A percentile compares a stretch with the other conserved stretches of the same genome.
phyloP scores from a whole-genome alignment of 2,797 vertebrate species.

The Serranus cabrilla region DNA sequence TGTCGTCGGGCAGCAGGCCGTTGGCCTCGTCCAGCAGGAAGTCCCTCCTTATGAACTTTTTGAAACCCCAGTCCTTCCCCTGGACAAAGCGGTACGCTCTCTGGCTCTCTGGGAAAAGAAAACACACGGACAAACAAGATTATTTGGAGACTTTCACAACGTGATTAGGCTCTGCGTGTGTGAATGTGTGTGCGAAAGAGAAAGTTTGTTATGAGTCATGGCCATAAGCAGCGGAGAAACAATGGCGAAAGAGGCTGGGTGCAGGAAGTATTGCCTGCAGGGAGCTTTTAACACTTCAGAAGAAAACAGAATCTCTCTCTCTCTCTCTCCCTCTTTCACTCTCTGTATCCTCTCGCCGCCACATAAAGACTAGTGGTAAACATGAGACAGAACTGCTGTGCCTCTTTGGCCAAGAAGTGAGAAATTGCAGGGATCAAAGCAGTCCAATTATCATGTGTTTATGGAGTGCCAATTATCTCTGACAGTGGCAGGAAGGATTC shows the following conservation, averaged over 20 bases:
- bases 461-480: conserved; percentile 84
- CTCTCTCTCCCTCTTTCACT: conserved; percentile 39
- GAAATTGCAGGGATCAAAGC: conserved; percentile 84
- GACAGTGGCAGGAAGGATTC: conserved; percentile 79
- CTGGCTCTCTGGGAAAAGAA: conserved; percentile 87
- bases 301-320: conserved; percentile 65
- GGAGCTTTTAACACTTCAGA: conserved; percentile 83
- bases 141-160: conserved; percentile 53
- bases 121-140: conserved; percentile 52
- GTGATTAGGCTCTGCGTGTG: conserved; percentile 62
- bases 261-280: conserved; percentile 77
- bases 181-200: conserved; percentile 47
- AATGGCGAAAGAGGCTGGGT: conserved; percentile 74
- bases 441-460: conserved; percentile 85
- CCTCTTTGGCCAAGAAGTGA: conserved; percentile 78
- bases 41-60: conserved; percentile 94
- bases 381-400: conserved; percentile 73
- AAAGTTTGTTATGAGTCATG: conserved; percentile 76
- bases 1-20: conserved; percentile 92
- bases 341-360: conserved; percentile 61
- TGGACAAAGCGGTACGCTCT: conserved; percentile 92
- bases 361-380: conserved; percentile 79
- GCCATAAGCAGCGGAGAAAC: conserved; percentile 72
- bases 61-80: conserved; percentile 95
- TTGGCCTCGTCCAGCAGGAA: conserved; percentile 93